These are phyloP conservation scores for Paralichthys olivaceus DNA, from an alignment of 2,113 vertebrate species.

Conservation along the genomic window DNA sequence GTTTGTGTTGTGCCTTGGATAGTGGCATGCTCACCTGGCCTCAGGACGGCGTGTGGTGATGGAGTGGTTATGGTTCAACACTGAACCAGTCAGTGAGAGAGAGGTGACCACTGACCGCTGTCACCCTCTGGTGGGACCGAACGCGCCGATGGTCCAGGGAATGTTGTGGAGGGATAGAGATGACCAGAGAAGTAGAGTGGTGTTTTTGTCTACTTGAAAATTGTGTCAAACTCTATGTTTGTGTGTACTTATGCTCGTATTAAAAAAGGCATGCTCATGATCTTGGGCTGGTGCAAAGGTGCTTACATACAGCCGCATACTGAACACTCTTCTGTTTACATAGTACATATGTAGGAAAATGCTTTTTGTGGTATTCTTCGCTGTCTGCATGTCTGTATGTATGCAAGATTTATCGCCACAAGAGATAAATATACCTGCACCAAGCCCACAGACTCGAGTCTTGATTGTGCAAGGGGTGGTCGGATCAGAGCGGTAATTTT, in stretches of 20 bases:
- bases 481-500: conserved; percentile 79
- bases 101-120: conserved; percentile 70
- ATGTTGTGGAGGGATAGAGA: conserved; percentile 46
- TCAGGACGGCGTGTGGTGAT: conserved; percentile 61
- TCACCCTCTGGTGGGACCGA: conserved; percentile 57
- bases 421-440: conserved; percentile 81
- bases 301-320: neutral
- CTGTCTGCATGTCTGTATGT: conserved; percentile 64
- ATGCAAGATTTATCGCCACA: conserved; percentile 65
- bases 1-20: conserved; percentile 75
- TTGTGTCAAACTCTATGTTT: conserved; percentile 23
- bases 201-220: conserved; percentile 52
- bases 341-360: conserved; percentile 40
- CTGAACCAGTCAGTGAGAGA: conserved; percentile 74
- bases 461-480: conserved; percentile 78
- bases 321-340: conserved; percentile 39
- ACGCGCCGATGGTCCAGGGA: conserved; percentile 33
- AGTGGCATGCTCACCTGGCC: conserved; percentile 77
- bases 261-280: conserved; percentile 6
- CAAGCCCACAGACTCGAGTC: conserved; percentile 65
- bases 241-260: conserved; percentile 13
- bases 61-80: conserved; percentile 76
- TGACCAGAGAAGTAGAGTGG: conserved; percentile 39
- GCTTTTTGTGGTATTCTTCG: conserved; percentile 49
- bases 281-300: conserved; percentile 11